Base-by-base conservation (phyloP, 2,888 invertebrate species). In the Oscheius sp. region DNA sequence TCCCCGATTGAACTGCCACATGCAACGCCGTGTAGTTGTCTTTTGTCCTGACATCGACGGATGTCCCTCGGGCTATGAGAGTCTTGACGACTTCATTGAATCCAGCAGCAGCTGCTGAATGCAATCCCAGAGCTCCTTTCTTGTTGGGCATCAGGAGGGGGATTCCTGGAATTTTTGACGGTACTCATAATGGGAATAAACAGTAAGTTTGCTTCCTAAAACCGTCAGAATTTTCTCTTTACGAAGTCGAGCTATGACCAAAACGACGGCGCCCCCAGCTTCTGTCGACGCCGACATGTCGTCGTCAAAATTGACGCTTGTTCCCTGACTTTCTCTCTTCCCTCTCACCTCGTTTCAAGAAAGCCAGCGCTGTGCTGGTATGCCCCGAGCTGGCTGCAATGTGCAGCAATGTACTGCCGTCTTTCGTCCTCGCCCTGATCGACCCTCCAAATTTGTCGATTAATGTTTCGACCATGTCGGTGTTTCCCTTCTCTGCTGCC, bases 101-200 rank as follows among this genome's bases (percentile, higher is more conserved):
- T 0, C 99, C 99, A 87, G 95, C 95, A 87, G 94, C 92, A 13
- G 98, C 97, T 0, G 99, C 99, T 0, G 96, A 96, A 90, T 99
- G 99, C 79, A 99, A 94, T 89, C 97, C 96, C 74, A 98, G 92
- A 0, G 98, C 98, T 29, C 99, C 99, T 85, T 93, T 93, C 93
- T 98, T 99, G 90, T 99, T 99, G 76, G 99, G 98, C 98, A 99
- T 99, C 89, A 97, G 96, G 25, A 99, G 92, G 82, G 98, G 98
- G 46, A 99, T 98, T 13, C 99, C 81, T 81, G 49, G 35, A 16
- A 29, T 13, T 6, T 35, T 9, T 3, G 9, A 9, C 35, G 35
- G 35, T 35, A n/a, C n/a, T n/a, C n/a, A n/a, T n/a, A n/a, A n/a
- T n/a, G n/a, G n/a, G n/a, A n/a, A n/a, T n/a, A n/a, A n/a, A n/a